Base-by-base conservation (phyloP, 2,888 invertebrate genomes). In the Agrilus mali region DNA sequence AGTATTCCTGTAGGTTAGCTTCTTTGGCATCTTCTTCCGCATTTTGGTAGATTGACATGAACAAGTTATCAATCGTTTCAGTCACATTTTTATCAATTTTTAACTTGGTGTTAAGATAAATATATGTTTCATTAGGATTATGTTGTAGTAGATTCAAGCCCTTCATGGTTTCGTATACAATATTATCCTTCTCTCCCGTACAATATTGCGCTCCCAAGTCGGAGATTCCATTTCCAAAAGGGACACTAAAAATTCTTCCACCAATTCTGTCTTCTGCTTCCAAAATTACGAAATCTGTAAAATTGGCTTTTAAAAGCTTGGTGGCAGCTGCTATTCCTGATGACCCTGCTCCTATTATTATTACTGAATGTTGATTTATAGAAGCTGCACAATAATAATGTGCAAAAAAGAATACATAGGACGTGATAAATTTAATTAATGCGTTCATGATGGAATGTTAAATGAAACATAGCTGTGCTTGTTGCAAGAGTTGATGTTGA, bases 241-340 rank as follows among this genome's bases (percentile, higher is more conserved):
- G 10, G 5, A 57, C 54, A 1, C 58, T 60, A 43, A 56, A 36
- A 13, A 64, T 50, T 42, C 64, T 46, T 7, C 64, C 64, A 34
- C 62, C 63, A n/a, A 65, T 61, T 27, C 65, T 53, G 41, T 59
- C 54, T 52, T 63, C 61, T 2, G 65, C 65, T 50, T 67, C 67
- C 42, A 61, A 59, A 45, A 77, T 62, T 2, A 57, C 65, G 4
- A 77, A 51, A 53, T 73, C 62, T 31, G 57, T 55, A 6, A 71
- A 56, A n/a, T 69, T 69, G 47, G 61, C 62, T 51, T 69, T 62
- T 7, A 67, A 49, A 10, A 77, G 58, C 44, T 63, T 63, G 6
- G 65, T 59, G 14, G 73, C 74, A n/a, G 75, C 73, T 13, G 75
- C 69, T 40, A 75, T 63, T 8, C 76, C 76, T 3, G 53, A 16